Conservation (phyloP, 1,140 invertebrate species). For the Panulirus ornatus region DNA sequence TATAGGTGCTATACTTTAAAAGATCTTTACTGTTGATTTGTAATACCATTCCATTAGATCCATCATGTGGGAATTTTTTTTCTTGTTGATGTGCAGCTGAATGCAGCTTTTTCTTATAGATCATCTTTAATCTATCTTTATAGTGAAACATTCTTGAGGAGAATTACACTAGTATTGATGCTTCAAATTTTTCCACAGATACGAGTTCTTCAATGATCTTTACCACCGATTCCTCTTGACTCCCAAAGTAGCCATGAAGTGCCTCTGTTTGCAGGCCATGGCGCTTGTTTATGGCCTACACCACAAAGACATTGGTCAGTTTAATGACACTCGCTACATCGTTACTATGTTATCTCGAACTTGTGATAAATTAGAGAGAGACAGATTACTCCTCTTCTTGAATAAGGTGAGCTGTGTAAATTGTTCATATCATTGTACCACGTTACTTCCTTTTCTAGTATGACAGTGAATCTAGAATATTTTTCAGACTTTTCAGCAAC, state of each 20-base stretch:
- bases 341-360: constrained; percentile 95
- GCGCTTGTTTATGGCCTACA: constrained; percentile 97
- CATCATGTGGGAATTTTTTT: background rate
- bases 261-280: constrained; percentile 96
- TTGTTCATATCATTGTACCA: no score
- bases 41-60: background rate
- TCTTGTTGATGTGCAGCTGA: background rate
- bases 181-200: constrained; percentile 78
- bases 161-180: constrained; percentile 29
- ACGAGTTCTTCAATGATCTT: constrained; percentile 99
- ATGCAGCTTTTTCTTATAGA: no score
- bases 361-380: constrained; percentile 90
- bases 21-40: no score
- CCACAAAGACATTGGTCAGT: constrained; percentile 97
- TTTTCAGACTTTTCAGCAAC: no score
- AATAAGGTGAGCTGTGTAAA: constrained; percentile 81
- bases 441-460: no score
- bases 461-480: no score
- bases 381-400: constrained; percentile 92
- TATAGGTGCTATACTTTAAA: background rate
- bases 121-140: no score
- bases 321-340: constrained; percentile 98
- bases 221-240: constrained; percentile 98
- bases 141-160: background rate
- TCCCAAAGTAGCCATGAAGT: constrained; percentile 93